These are phyloP conservation scores for Vireo altiloquus DNA, from an alignment of 2,113 vertebrate genomes.

Conservation along the genomic window DNA sequence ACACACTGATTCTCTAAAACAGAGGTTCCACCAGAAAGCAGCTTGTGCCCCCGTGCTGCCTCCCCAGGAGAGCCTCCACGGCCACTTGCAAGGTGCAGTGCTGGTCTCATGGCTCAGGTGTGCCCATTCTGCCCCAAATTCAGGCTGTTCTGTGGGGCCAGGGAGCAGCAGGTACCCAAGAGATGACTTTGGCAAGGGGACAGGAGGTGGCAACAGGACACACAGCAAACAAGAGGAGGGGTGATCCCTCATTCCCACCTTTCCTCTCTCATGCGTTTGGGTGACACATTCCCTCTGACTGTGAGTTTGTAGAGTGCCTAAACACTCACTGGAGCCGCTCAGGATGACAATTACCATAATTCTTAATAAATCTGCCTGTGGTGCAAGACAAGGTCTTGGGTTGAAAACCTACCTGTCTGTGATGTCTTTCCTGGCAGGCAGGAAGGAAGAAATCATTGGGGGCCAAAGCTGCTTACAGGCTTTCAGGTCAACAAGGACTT, in stretches of 20 bases:
- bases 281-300: fast-evolving
- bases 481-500: background rate
- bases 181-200: background rate
- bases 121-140: background rate
- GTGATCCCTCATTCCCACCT: background rate
- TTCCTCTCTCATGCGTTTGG: background rate
- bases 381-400: background rate
- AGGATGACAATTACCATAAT: background rate
- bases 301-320: background rate
- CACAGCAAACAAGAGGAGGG: background rate
- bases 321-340: background rate
- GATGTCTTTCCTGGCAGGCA: background rate
- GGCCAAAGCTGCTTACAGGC: background rate
- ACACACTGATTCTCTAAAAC: fast-evolving
- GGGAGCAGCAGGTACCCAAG: background rate
- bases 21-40: background rate
- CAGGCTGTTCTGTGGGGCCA: fast-evolving
- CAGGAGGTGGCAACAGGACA: background rate
- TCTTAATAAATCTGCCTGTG: background rate
- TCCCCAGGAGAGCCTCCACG: fast-evolving
- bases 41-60: background rate
- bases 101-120: background rate
- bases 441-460: background rate
- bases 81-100: background rate
- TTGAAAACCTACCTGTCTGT: background rate